Percentiles rank a stretch among this genome's conserved stretches.
Conservation (phyloP, 2,797 vertebrate species). For the Todus mexicanus region DNA sequence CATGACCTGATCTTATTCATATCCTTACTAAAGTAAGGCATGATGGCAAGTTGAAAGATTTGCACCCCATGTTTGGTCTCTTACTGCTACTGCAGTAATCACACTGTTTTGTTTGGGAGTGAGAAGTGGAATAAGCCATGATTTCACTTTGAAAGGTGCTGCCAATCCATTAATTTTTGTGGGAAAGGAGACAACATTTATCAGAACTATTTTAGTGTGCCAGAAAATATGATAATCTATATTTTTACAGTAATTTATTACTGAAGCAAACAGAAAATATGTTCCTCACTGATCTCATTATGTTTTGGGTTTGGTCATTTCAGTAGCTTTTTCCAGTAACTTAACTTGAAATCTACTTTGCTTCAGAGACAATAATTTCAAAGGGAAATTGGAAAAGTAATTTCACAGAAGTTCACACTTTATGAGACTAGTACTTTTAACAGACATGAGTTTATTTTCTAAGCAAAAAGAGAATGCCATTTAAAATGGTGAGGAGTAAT, state of each 20-base stretch:
- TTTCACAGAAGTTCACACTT: background rate
- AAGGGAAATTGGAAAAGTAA: background rate
- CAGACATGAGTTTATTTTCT: background rate
- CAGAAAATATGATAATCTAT: background rate
- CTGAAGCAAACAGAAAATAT: background rate
- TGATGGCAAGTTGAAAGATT: background rate
- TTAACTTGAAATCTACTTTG: background rate
- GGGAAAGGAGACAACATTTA: background rate
- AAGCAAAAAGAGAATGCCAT: background rate
- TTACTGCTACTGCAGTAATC: background rate
- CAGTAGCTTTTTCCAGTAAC: background rate
- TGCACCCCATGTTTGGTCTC: background rate
- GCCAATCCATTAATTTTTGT: background rate
- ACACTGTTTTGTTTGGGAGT: background rate
- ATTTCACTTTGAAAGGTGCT: background rate
- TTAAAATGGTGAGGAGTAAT: constrained; percentile 17
- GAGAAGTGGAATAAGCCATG: background rate
- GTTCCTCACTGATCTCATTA: background rate
- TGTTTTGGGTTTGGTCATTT: background rate
- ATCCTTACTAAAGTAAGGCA: background rate
- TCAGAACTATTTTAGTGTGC: background rate
- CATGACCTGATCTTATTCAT: background rate
- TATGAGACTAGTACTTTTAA: background rate
- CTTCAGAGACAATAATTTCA: constrained; percentile 3
- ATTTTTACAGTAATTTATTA: constrained; percentile 22